Evolutionary conservation across 2,113 vertebrate species (phyloP), one percentile per base, ranked within the genome.

Genomic region (Carettochelys insculpta): DNA sequence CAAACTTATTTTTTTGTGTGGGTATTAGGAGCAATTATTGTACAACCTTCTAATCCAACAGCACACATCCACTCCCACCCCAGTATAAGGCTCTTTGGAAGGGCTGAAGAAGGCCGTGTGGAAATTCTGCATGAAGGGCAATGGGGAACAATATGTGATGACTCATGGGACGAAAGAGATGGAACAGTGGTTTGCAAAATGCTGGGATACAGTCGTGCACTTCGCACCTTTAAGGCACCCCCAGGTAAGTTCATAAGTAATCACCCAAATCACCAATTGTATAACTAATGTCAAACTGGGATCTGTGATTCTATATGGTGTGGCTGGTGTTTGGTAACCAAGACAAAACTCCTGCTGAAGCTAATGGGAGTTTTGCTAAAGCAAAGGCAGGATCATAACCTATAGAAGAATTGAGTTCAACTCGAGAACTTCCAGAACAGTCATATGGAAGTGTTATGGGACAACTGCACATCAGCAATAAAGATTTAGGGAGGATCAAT

Each of bases 131-230:
- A 98, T 47, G 1, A 89, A 0, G 82, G 88, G 0, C 0, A 3
- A 8, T 99, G 99, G 99, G 99, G 99, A 4, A 99, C 99, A 0
- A 97, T 99, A 27, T 99, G 99, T 48, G 98, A 99, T 0, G 99
- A 99, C 6, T 3, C 0, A n/a, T 99, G 99, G 95, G 92, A 93
- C n/a, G 1, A 0, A 0, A 0, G 14, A 0, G 98, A 98, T 4
- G 98, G 94, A 6, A 41, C 2, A 0, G 98, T 99, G 7, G 94
- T 99, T 94, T 99, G 99, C 92, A 97, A 85, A 56, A 99, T 99
- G 98, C 38, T 99, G 87, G 98, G 98, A 3, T 99, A 95, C 95
- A 83, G 3, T 3, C 16, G 1, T 0, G 97, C 92, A 0, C 1
- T 2, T 2, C 0, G 38, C 0, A 0, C 65, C 65, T 96, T 38